A percentile compares a stretch with the other conserved stretches of the same genome.
Evolutionary conservation across 2,797 vertebrate genomes (phyloP).

Genomic region (Cryptoblepharus egeriae): DNA sequence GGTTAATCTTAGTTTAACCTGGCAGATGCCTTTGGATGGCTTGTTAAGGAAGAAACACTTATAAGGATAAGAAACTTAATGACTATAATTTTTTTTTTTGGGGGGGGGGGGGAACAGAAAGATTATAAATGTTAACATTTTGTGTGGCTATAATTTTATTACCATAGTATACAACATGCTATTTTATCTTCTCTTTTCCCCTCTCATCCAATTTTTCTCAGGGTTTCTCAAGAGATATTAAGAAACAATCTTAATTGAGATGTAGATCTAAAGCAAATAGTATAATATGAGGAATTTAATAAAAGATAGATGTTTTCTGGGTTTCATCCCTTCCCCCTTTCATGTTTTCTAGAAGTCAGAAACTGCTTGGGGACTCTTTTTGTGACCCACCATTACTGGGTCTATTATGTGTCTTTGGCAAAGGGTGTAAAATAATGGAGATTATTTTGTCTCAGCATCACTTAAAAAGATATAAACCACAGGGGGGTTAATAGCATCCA

Average conservation of each 20-base stretch:
- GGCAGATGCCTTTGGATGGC: too few species aligned
- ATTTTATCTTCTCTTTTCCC: too few species aligned
- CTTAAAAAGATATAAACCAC: constrained; percentile 19
- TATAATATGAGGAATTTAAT: neutral
- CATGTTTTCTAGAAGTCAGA: neutral
- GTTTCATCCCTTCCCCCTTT: neutral
- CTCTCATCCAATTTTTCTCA: neutral
- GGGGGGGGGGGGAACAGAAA: too few species aligned
- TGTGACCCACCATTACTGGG: constrained; percentile 14
- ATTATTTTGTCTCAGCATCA: neutral
- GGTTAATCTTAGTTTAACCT: too few species aligned
- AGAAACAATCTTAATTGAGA: neutral
- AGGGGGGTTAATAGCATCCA: neutral
- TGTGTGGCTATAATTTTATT: too few species aligned
- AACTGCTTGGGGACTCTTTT: neutral
- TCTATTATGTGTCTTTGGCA: constrained; percentile 10
- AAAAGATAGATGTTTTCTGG: neutral
- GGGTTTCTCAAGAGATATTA: neutral
- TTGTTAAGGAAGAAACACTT: neutral
- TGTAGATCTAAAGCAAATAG: neutral
- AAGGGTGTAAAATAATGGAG: constrained; percentile 8
- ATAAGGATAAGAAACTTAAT: neutral
- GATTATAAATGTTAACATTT: neutral
- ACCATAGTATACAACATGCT: too few species aligned
- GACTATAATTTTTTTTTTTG: neutral